A percentile compares a stretch with the other conserved stretches of the same genome.
Conservation (phyloP, 2,888 invertebrate species). For the Campoplex nolae region DNA sequence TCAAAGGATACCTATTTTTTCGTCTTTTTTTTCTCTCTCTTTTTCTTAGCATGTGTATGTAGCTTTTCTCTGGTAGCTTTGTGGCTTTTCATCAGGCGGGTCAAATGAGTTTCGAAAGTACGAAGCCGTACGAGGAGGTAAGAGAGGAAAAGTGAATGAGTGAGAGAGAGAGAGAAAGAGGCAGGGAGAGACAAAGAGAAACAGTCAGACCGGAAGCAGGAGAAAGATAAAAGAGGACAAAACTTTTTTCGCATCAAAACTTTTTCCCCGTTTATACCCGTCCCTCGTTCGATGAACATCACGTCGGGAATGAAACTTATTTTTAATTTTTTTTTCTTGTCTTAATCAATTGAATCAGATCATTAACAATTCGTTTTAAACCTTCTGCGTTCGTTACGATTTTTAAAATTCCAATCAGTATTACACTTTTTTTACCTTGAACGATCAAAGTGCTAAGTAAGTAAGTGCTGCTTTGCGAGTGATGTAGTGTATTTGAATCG, state of each 20-base stretch:
- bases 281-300: slow-evolving; percentile 39
- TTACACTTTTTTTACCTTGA: background rate
- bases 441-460: background rate
- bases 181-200: background rate
- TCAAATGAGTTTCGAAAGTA: slow-evolving; percentile 43
- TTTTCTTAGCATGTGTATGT: background rate
- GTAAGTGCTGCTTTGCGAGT: background rate
- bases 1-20: background rate
- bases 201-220: background rate
- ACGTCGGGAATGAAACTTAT: slow-evolving; percentile 13
- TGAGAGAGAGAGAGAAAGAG: background rate
- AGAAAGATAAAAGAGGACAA: background rate
- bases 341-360: slow-evolving; percentile 23
- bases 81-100: slow-evolving; percentile 51
- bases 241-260: slow-evolving; percentile 40
- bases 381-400: background rate
- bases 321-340: background rate
- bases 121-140: background rate
- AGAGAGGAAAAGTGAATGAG: background rate
- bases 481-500: background rate
- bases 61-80: slow-evolving; percentile 38
- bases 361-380: background rate
- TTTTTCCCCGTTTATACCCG: slow-evolving; percentile 44
- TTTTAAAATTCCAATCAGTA: background rate
- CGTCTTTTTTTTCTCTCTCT: background rate